These are phyloP conservation scores for Rhyacichthys aspro DNA, from an alignment of 2,797 vertebrate species.

Conservation along the genomic window DNA sequence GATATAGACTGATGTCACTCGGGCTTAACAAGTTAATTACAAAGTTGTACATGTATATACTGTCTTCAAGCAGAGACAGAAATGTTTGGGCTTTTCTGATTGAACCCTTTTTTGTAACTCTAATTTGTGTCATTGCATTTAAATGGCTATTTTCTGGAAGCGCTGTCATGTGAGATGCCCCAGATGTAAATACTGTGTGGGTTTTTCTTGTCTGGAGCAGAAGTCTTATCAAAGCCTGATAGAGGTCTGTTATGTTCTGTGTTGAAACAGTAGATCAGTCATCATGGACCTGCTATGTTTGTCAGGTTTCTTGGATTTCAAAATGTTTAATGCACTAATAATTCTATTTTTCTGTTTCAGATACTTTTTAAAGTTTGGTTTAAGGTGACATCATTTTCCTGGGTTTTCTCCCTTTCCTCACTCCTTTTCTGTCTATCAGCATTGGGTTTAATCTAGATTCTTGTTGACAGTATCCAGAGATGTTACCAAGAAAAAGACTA, in stretches of 20 bases:
- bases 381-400: slow-evolving; percentile 36
- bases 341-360: slow-evolving; percentile 10
- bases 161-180: slow-evolving; percentile 51
- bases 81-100: neutral
- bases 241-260: slow-evolving; percentile 36
- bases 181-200: slow-evolving; percentile 47
- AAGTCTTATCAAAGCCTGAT: slow-evolving; percentile 47
- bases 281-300: too few species aligned
- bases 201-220: slow-evolving; percentile 35
- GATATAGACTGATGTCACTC: slow-evolving; percentile 48
- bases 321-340: too few species aligned
- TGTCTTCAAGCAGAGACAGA: slow-evolving; percentile 1
- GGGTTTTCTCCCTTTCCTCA: slow-evolving; percentile 45
- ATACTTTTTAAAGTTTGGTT: slow-evolving; percentile 22
- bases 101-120: slow-evolving; percentile 9
- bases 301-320: too few species aligned
- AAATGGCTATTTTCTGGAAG: slow-evolving; percentile 39
- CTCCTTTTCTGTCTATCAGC: slow-evolving; percentile 48
- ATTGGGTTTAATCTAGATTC: slow-evolving; percentile 57
- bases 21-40: slow-evolving; percentile 32
- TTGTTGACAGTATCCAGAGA: slow-evolving; percentile 72
- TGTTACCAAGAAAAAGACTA: slow-evolving; percentile 45
- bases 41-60: slow-evolving; percentile 25
- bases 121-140: slow-evolving; percentile 51
- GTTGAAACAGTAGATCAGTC: too few species aligned